A percentile compares a stretch with the other conserved stretches of the same genome.
phyloP scores from a whole-genome alignment of 2,113 vertebrate species.

The Tympanuchus pallidicinctus region DNA sequence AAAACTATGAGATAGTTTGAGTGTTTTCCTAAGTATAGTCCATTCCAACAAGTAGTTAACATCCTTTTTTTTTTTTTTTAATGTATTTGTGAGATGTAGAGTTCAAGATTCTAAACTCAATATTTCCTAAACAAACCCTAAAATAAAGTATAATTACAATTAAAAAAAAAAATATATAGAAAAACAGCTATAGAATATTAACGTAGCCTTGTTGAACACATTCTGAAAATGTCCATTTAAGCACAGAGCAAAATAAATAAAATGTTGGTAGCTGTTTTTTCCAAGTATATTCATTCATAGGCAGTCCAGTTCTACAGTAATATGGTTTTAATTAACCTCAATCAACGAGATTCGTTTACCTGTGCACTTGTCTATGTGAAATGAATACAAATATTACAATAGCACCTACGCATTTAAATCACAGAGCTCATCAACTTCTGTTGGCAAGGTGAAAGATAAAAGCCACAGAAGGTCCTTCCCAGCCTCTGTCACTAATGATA shows the following conservation, averaged over 20 bases:
- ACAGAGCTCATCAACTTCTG: conserved; percentile 80
- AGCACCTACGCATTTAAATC: conserved; percentile 81
- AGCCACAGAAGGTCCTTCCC: conserved; percentile 79
- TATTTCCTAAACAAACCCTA: not conserved
- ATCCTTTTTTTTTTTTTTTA: not conserved
- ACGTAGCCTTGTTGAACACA: not conserved
- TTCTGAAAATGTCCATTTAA: not conserved
- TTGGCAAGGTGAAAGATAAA: conserved; percentile 83
- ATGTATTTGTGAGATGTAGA: not conserved
- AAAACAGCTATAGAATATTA: not conserved
- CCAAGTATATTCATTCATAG: not conserved
- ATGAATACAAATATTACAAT: conserved; percentile 72
- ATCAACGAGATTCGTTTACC: conserved; percentile 72
- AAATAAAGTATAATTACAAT: not conserved
- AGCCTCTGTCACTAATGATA: conserved; percentile 84
- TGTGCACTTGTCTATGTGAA: conserved; percentile 70
- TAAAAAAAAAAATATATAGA: not conserved
- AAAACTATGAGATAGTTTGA: not conserved
- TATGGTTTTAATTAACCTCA: conserved; percentile 75
- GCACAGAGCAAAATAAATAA: conserved; percentile 18
- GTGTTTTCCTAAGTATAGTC: not conserved
- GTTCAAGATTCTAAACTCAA: not conserved
- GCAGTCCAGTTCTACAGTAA: conserved; percentile 4
- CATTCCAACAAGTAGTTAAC: not conserved
- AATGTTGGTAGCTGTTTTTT: not conserved